phyloP scores from a whole-genome alignment of 2,888 invertebrate genomes.

The Spicauda simplicius region DNA sequence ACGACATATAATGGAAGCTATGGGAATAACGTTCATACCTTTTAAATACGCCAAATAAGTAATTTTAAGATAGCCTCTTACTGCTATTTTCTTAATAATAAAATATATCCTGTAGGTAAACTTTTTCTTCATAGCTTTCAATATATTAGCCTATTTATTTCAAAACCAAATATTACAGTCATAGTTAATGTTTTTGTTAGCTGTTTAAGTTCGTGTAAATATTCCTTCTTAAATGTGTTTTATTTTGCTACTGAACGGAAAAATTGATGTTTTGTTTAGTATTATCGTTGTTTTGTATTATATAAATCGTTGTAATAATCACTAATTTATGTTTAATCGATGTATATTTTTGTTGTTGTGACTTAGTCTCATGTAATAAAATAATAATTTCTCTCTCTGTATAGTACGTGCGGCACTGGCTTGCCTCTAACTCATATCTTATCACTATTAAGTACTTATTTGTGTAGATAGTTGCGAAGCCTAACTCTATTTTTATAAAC shows the following conservation, averaged over 20 bases:
- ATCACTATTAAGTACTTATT: conserved; percentile 48
- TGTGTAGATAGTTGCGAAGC: conserved; percentile 43
- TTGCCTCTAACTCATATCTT: conserved; percentile 57
- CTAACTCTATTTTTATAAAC: conserved; percentile 36
- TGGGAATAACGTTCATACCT: conserved; percentile 58
- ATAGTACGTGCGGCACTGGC: conserved; percentile 59
- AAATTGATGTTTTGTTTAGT: conserved; percentile 71
- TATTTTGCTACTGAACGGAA: conserved; percentile 64
- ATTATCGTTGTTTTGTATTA: conserved; percentile 81
- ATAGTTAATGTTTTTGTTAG: conserved; percentile 78
- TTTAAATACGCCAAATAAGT: conserved; percentile 38
- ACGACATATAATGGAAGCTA: conserved; percentile 82
- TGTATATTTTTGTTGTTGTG: conserved; percentile 78
- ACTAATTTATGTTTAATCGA: conserved; percentile 76
- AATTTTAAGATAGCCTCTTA: conserved; percentile 35
- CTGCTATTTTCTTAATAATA: conserved; percentile 37
- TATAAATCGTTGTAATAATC: conserved; percentile 75
- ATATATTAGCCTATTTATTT: conserved; percentile 82
- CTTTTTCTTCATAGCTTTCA: conserved; percentile 71
- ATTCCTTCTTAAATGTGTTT: conserved; percentile 69
- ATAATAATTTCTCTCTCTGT: conserved; percentile 47
- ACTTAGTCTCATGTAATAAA: conserved; percentile 63
- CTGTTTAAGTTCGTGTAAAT: conserved; percentile 80
- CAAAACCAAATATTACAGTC: conserved; percentile 85
- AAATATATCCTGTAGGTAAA: conserved; percentile 37